These are phyloP conservation scores for Bombus consobrinus DNA, from an alignment of 1,140 invertebrate genomes.

Conservation along the genomic window DNA sequence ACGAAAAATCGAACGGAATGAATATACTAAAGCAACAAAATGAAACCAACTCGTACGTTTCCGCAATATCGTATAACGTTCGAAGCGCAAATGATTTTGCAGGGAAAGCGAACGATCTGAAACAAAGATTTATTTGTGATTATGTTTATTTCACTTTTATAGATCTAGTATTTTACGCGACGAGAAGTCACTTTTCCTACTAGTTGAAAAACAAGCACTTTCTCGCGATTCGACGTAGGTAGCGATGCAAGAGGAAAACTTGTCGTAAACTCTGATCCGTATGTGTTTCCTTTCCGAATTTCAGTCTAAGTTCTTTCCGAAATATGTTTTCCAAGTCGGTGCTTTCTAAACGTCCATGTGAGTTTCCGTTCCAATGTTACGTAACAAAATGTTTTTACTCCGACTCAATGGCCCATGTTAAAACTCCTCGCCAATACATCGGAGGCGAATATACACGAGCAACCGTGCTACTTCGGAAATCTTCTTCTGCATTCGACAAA, in stretches of 20 bases:
- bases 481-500: constrained; percentile 11
- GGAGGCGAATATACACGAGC: constrained; percentile 7
- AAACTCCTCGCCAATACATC: constrained; percentile 20
- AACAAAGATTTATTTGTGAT: not conserved
- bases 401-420: constrained; percentile 11
- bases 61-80: not conserved
- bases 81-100: not conserved
- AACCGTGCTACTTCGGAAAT: constrained; percentile 12
- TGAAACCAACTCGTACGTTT: not conserved
- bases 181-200: not conserved
- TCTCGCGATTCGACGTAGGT: not conserved
- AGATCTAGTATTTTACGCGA: not conserved
- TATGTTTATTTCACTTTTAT: not conserved
- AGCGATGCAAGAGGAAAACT: constrained; percentile 1
- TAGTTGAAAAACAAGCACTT: not conserved
- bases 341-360: constrained; percentile 23
- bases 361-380: constrained; percentile 36
- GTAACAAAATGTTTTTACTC: constrained; percentile 44
- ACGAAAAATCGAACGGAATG: not conserved
- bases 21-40: not conserved
- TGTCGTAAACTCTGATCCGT: not conserved
- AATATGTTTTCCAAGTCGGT: constrained; percentile 37
- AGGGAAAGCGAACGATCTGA: not conserved
- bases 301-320: constrained; percentile 19
- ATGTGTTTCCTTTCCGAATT: constrained; percentile 27